Evolutionary conservation across 2,888 invertebrate species (phyloP), one percentile per base, ranked within the genome.

Genomic region (Diarsia brunnea): DNA sequence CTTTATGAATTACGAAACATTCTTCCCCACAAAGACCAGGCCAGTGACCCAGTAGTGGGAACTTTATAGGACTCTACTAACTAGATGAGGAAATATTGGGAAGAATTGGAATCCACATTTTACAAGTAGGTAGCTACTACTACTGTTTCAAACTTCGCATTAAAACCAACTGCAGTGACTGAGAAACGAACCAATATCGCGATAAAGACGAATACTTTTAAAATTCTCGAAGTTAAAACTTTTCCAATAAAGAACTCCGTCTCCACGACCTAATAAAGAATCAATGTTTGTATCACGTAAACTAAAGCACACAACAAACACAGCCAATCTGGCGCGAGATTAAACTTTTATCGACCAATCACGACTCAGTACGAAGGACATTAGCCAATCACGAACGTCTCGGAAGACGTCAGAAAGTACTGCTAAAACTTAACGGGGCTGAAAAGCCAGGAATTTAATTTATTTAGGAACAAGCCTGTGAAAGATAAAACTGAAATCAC

Each of bases 301-400:
- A 78, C 73, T 74, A 83, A 84, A 81, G 81, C 68, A 86, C 79
- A 82, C 78, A 84, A 84, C 79, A 85, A 82, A 82, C 83, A 85
- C 75, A 80, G 78, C 90, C 89, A 92, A 91, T 91, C 88, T 87
- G 78, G 79, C 51, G 82, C 64, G 70, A 87, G 88, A 91, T 89
- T 89, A 86, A 89, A 88, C 82, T 85, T 87, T 87, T 89, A 90
- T 90, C 87, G 88, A 87, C 89, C 90, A 90, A 90, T 92, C 84
- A 87, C 75, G 71, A 55, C 64, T 55, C 66, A 79, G 75, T 61
- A 67, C 75, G 77, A 73, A 82, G 81, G 84, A 87, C 84, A 87
- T 85, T 86, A 85, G 84, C 91, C 90, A 91, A 91, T 91, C 89
- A 87, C 72, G 60, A 74, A 69, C 70, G 75, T 76, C 72, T 84